Evolutionary conservation across 2,888 invertebrate species (phyloP).

Genomic region (Siphlonurus alternatus): DNA sequence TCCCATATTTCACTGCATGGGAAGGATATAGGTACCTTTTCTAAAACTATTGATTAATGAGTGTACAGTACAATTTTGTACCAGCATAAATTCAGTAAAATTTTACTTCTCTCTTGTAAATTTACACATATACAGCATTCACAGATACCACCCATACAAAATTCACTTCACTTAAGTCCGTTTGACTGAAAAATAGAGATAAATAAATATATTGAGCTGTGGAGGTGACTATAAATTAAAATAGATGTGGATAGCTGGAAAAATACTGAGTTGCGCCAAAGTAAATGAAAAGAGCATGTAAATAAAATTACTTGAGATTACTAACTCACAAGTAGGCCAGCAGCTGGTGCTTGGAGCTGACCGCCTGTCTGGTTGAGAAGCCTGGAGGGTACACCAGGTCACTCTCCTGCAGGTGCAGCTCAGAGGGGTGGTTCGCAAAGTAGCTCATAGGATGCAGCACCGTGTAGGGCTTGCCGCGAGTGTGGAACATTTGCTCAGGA

Average conservation of each 20-base stretch:
- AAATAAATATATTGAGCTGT: not conserved
- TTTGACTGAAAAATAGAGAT: conserved; percentile 13
- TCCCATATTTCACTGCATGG: too few relatives aligned
- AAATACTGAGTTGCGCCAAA: too few relatives aligned
- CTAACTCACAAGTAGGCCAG: conserved; percentile 65
- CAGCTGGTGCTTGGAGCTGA: conserved; percentile 73
- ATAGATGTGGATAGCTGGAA: too few relatives aligned
- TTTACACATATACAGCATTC: too few relatives aligned
- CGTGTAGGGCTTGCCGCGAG: conserved; percentile 73
- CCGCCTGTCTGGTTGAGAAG: conserved; percentile 48
- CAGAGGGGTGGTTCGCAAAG: conserved; percentile 66
- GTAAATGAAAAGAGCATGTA: not conserved
- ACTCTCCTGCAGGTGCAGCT: conserved; percentile 56
- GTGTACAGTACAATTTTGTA: too few relatives aligned
- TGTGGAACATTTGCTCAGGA: conserved; percentile 68
- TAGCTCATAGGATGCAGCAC: conserved; percentile 80
- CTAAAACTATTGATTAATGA: too few relatives aligned
- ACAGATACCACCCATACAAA: too few relatives aligned
- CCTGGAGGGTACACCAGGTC: conserved; percentile 50
- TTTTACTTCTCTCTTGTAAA: too few relatives aligned
- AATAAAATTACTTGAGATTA: not conserved
- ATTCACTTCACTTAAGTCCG: too few relatives aligned
- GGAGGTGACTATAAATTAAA: too few relatives aligned
- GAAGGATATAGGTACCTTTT: too few relatives aligned
- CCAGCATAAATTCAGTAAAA: too few relatives aligned